phyloP scores from a whole-genome alignment of 2,888 invertebrate genomes.

The Coecobrya sp. region DNA sequence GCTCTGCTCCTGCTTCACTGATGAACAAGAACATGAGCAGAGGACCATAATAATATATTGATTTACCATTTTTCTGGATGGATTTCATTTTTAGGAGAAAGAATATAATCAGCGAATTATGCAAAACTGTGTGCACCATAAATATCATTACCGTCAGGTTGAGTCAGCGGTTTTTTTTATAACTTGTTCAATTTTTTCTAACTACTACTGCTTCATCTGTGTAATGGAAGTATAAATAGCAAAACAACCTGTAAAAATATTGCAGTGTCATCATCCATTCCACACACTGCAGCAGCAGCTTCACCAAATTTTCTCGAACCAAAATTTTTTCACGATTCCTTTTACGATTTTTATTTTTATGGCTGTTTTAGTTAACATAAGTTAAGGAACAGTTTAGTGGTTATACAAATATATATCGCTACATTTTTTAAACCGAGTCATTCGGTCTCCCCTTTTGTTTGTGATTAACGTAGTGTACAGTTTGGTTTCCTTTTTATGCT shows the following conservation, averaged over 20 bases:
- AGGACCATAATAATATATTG: conserved; percentile 8
- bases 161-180: conserved; percentile 35
- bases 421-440: neutral
- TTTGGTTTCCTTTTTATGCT: conserved; percentile 24
- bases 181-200: conserved; percentile 18
- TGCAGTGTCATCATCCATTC: conserved; percentile 72
- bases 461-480: conserved; percentile 54
- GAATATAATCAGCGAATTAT: conserved; percentile 9
- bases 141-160: conserved; percentile 13
- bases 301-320: neutral
- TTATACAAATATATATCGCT: neutral
- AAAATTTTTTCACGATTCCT: conserved; percentile 17
- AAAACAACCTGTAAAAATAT: conserved; percentile 10
- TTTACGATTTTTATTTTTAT: conserved; percentile 37
- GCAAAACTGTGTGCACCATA: conserved; percentile 30
- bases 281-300: neutral
- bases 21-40: neutral
- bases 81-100: neutral
- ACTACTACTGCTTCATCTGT: neutral
- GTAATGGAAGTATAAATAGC: neutral
- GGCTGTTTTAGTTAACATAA: neutral
- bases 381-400: neutral
- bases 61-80: conserved; percentile 4
- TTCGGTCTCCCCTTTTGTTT: conserved; percentile 46
- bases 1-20: too few relatives aligned